Percentiles rank a stretch among this genome's conserved stretches.
Evolutionary conservation across 2,797 vertebrate genomes (phyloP).

Genomic region (Melanotaenia parkinsoni): DNA sequence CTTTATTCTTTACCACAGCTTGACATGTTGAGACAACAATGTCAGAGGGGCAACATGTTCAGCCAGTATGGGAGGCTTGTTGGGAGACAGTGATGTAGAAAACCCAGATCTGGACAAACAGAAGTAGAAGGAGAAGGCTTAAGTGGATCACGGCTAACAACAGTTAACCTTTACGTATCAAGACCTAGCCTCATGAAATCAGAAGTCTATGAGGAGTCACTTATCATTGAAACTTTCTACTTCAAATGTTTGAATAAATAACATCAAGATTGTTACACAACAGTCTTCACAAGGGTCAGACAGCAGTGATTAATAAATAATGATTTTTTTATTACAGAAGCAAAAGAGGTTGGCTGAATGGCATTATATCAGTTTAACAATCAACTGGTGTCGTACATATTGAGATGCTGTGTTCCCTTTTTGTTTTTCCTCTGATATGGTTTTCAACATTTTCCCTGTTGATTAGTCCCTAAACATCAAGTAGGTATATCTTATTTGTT

Average conservation of each 20-base stretch:
- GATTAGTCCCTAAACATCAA: constrained; percentile 1
- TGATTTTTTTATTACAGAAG: background rate
- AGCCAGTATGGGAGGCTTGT: no score
- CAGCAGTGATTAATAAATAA: constrained; percentile 6
- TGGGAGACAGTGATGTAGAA: no score
- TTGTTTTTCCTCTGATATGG: background rate
- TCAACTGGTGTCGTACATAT: background rate
- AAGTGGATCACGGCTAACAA: no score
- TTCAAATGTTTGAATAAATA: constrained; percentile 4
- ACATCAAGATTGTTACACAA: background rate
- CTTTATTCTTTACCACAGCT: no score
- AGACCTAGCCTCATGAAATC: no score
- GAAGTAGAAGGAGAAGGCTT: no score
- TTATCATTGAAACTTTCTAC: constrained; percentile 1
- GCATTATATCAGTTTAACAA: constrained; percentile 1
- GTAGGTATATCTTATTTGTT: constrained; percentile 1
- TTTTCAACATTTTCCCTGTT: constrained; percentile 11
- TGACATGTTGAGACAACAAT: no score
- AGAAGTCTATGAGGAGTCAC: no score
- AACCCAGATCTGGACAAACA: no score
- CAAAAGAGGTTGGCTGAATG: background rate
- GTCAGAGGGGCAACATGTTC: no score
- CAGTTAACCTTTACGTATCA: no score
- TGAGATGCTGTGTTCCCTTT: background rate
- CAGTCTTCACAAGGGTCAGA: background rate